These are phyloP conservation scores for Melipona quadrifasciata DNA, from an alignment of 1,140 invertebrate species.

Conservation along the genomic window DNA sequence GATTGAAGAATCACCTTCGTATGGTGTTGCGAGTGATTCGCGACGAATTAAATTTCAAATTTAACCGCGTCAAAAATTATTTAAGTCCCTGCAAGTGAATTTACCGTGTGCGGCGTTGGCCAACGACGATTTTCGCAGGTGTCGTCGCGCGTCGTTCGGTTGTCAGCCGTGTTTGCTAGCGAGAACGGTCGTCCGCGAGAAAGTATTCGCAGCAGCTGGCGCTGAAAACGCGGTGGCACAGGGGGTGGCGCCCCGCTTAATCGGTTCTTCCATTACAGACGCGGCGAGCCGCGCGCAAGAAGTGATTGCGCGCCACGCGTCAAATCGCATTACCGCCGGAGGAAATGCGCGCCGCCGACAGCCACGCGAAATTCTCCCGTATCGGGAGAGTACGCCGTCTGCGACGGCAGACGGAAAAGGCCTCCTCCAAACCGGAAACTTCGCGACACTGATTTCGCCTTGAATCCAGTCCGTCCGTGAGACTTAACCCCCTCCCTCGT, in stretches of 20 bases:
- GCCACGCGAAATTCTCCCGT: constrained; percentile 30
- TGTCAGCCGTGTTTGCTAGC: background rate
- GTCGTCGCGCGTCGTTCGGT: background rate
- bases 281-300: constrained; percentile 24
- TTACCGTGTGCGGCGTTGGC: too few relatives aligned
- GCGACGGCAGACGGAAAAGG: too few relatives aligned
- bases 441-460: constrained; percentile 21
- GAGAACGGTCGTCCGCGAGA: background rate
- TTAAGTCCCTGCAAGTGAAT: too few relatives aligned
- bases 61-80: too few relatives aligned
- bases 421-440: background rate
- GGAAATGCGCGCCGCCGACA: constrained; percentile 27
- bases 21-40: too few relatives aligned
- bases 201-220: constrained; percentile 8
- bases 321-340: constrained; percentile 50
- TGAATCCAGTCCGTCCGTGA: constrained; percentile 1
- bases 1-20: too few relatives aligned
- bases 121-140: too few relatives aligned
- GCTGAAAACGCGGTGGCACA: background rate
- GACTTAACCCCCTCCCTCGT: too few relatives aligned
- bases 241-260: constrained; percentile 35
- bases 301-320: constrained; percentile 3
- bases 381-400: constrained; percentile 1
- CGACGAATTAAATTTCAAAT: too few relatives aligned
- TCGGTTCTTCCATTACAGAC: constrained; percentile 61